phyloP scores from a whole-genome alignment of 2,113 vertebrate species.

The Gallinago paraguaiae region DNA sequence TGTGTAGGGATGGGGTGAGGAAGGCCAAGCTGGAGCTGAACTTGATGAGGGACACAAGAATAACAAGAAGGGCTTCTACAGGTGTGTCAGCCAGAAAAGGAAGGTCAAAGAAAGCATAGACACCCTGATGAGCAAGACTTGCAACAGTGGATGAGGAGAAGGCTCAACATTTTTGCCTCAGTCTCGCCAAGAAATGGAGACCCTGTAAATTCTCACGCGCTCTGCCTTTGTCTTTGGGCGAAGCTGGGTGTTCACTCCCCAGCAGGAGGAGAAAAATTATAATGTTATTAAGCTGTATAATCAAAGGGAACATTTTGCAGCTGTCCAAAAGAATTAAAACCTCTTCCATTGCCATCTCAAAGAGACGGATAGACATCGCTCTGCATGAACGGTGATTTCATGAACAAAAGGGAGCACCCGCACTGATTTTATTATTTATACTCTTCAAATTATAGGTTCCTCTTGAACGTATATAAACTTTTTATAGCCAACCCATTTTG shows the following conservation, averaged over 20 bases:
- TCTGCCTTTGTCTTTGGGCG: background rate
- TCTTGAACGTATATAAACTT: background rate
- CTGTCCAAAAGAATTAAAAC: background rate
- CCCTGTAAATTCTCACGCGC: accelerated
- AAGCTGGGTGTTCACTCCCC: accelerated
- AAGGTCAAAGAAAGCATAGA: background rate
- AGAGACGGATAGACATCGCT: background rate
- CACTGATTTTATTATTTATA: background rate
- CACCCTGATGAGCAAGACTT: background rate
- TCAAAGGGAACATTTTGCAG: background rate
- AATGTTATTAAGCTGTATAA: background rate
- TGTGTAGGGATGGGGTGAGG: too few relatives aligned
- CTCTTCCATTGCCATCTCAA: background rate
- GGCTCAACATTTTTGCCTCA: background rate
- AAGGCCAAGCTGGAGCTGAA: too few relatives aligned
- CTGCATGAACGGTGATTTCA: background rate
- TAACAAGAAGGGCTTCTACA: too few relatives aligned
- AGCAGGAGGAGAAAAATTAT: background rate
- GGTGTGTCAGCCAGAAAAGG: background rate
- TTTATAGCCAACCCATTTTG: background rate
- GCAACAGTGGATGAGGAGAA: background rate
- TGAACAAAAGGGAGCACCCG: background rate
- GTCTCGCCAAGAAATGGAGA: background rate
- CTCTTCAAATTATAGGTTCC: background rate
- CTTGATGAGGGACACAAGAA: too few relatives aligned